These are phyloP conservation scores for Leuciscus idus DNA, from an alignment of 2,113 vertebrate genomes.

Conservation along the genomic window DNA sequence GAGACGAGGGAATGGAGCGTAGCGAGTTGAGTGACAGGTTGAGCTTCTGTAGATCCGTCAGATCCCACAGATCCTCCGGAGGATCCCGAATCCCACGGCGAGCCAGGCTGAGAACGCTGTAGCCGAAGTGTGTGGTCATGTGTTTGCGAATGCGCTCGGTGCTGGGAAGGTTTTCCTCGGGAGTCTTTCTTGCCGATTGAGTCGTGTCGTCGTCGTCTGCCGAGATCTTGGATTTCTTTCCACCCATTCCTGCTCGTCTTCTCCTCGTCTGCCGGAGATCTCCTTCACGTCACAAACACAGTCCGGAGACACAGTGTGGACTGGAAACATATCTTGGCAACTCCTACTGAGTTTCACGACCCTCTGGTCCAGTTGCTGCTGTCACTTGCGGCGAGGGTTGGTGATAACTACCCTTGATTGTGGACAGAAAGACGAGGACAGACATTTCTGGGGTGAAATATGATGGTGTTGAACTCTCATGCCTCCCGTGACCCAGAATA, in stretches of 20 bases:
- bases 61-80: slow-evolving; percentile 86
- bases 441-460: slow-evolving; percentile 59
- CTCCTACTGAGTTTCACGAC: slow-evolving; percentile 68
- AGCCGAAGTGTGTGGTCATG: slow-evolving; percentile 70
- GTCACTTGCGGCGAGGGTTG: slow-evolving; percentile 72
- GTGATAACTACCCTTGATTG: slow-evolving; percentile 72
- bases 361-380: slow-evolving; percentile 79
- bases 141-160: slow-evolving; percentile 66
- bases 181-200: slow-evolving; percentile 50
- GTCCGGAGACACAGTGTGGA: neutral
- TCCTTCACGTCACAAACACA: neutral
- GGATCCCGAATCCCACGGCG: slow-evolving; percentile 83
- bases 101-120: slow-evolving; percentile 82
- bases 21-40: slow-evolving; percentile 89
- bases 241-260: slow-evolving; percentile 73
- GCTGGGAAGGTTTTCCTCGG: slow-evolving; percentile 75
- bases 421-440: slow-evolving; percentile 67
- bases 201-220: slow-evolving; percentile 58
- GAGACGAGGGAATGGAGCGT: slow-evolving; percentile 73
- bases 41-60: slow-evolving; percentile 87
- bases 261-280: neutral
- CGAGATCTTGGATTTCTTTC: slow-evolving; percentile 65
- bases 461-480: neutral
- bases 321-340: slow-evolving; percentile 47
- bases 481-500: neutral